Percentiles rank a stretch among this genome's conserved stretches.
phyloP scores from a whole-genome alignment of 2,113 vertebrate genomes.

The Macroglossus sobrinus region DNA sequence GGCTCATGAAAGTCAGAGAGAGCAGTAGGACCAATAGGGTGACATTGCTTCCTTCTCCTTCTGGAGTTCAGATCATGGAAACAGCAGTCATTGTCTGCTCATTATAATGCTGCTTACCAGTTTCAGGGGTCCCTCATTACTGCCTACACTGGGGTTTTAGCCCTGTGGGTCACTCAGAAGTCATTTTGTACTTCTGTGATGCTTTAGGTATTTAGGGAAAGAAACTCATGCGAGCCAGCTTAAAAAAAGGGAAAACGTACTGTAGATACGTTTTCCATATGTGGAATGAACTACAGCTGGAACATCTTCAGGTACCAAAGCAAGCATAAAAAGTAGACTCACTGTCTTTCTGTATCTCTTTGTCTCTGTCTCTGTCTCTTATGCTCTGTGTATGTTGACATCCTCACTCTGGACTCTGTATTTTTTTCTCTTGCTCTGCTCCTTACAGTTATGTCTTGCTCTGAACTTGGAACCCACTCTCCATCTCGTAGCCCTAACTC shows the following conservation, averaged over 20 bases:
- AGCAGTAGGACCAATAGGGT: no score
- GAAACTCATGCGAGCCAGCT: background rate
- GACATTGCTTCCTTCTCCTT: background rate
- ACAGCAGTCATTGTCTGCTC: background rate
- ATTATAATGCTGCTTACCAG: no score
- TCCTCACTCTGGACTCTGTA: background rate
- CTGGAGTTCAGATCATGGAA: background rate
- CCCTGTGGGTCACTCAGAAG: background rate
- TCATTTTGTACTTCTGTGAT: background rate
- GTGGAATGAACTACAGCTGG: background rate
- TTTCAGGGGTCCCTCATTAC: background rate
- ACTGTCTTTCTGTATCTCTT: background rate
- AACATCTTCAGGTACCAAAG: background rate
- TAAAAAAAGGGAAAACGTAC: background rate
- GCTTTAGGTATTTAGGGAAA: background rate
- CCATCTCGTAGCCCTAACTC: background rate
- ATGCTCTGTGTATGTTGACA: background rate
- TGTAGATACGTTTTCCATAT: background rate
- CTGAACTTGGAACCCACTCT: background rate
- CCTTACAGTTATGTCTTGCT: background rate
- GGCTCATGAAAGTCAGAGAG: background rate
- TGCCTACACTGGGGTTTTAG: background rate
- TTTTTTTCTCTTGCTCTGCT: background rate
- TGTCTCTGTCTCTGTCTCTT: background rate
- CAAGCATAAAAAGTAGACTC: background rate